These are phyloP conservation scores for Anoplolepis gracilipes DNA, from an alignment of 1,140 invertebrate genomes.

Conservation along the genomic window DNA sequence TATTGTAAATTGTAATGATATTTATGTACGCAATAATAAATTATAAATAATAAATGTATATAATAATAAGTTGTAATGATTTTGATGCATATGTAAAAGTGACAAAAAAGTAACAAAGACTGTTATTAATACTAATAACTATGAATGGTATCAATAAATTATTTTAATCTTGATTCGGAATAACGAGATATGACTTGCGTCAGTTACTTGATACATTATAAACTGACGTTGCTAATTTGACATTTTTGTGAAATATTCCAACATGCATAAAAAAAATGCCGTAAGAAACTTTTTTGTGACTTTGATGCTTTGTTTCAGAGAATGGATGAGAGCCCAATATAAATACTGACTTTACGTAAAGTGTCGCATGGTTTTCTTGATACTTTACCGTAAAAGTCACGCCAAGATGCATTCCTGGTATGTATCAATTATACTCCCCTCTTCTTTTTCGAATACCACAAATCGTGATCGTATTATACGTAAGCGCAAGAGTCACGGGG, in stretches of 20 bases:
- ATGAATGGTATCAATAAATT: neutral
- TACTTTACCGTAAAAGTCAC: conserved; percentile 29
- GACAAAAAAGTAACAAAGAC: neutral
- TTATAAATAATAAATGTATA: too few relatives aligned
- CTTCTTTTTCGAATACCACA: neutral
- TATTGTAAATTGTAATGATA: too few relatives aligned
- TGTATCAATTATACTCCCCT: conserved; percentile 18
- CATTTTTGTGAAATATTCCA: conserved; percentile 3
- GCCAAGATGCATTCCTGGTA: conserved; percentile 48
- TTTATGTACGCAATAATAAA: too few relatives aligned
- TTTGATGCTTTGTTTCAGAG: neutral
- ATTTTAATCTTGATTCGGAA: neutral
- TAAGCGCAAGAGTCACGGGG: conserved; percentile 20
- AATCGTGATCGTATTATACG: conserved; percentile 29
- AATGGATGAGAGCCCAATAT: neutral
- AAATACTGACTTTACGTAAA: conserved; percentile 18
- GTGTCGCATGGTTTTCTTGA: neutral
- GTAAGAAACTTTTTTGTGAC: neutral
- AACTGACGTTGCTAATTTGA: neutral
- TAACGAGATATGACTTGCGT: neutral
- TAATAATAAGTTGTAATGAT: too few relatives aligned
- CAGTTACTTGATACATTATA: neutral
- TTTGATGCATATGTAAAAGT: neutral
- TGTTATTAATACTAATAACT: neutral
- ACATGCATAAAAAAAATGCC: neutral